A percentile compares a stretch with the other conserved stretches of the same genome.
Evolutionary conservation across 2,797 vertebrate genomes (phyloP).

Genomic region (Xiphorhynchus erythropygius): DNA sequence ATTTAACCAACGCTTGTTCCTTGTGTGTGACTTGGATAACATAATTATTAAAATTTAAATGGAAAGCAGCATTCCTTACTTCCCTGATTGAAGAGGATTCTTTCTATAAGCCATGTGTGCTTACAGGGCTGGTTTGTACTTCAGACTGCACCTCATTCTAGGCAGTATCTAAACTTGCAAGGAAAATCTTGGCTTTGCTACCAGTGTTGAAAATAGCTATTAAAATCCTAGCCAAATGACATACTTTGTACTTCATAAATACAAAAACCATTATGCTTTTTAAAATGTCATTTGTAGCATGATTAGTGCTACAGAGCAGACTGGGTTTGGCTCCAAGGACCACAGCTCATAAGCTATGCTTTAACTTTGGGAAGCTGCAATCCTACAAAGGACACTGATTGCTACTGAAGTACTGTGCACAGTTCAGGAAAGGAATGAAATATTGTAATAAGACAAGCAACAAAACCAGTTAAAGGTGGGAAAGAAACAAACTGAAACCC

Average conservation of each 20-base stretch:
- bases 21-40: background rate
- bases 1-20: background rate
- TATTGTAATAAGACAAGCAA: background rate
- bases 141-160: background rate
- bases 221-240: background rate
- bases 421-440: background rate
- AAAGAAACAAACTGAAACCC: background rate
- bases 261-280: background rate
- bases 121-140: background rate
- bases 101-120: background rate
- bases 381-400: background rate
- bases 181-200: background rate
- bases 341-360: rapidly evolving
- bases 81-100: background rate
- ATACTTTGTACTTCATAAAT: background rate
- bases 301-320: background rate
- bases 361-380: background rate
- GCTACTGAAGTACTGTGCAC: background rate
- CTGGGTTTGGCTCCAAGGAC: background rate
- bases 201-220: background rate
- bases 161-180: background rate
- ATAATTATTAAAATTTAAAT: slow-evolving; percentile 6
- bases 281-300: background rate
- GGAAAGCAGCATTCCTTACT: background rate
- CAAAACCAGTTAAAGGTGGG: background rate